These are phyloP conservation scores for Brachyhypopomus occidentalis DNA, from an alignment of 2,113 vertebrate genomes.

Conservation along the genomic window DNA sequence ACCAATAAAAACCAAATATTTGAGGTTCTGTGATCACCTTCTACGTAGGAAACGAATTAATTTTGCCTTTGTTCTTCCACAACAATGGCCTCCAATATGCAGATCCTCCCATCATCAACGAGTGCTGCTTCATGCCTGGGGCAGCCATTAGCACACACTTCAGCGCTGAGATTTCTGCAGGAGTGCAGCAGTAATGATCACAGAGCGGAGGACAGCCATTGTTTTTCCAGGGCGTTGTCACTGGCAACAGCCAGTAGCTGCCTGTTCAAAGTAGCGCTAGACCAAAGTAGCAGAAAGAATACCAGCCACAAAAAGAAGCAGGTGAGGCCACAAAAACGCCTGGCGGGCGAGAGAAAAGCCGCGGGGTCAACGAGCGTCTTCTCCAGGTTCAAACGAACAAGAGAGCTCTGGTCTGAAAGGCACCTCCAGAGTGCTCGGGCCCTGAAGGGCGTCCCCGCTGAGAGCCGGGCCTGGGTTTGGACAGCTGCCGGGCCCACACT, in stretches of 20 bases:
- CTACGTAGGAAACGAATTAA: constrained; percentile 17
- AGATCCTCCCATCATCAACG: constrained; percentile 8
- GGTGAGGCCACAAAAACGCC: constrained; percentile 29
- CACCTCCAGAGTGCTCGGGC: background rate
- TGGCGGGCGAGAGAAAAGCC: constrained; percentile 23
- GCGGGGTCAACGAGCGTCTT: constrained; percentile 7
- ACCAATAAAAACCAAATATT: background rate
- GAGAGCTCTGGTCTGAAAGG: background rate
- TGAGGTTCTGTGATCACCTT: background rate
- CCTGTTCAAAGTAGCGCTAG: constrained; percentile 30
- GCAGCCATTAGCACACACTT: constrained; percentile 52
- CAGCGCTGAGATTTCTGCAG: background rate
- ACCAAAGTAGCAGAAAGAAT: background rate
- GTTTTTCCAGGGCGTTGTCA: constrained; percentile 27
- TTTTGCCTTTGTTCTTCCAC: constrained; percentile 42
- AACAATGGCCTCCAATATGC: constrained; percentile 44
- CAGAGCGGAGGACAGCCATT: constrained; percentile 30
- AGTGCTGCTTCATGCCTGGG: constrained; percentile 14
- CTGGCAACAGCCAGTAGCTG: constrained; percentile 12
- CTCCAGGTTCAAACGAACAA: constrained; percentile 17
- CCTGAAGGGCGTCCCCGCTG: constrained; percentile 16
- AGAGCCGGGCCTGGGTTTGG: constrained; percentile 13
- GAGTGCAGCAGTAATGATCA: constrained; percentile 26
- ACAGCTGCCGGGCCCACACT: constrained; percentile 45
- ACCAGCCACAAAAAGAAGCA: constrained; percentile 20